These are phyloP conservation scores for Crocallis elinguaria DNA, from an alignment of 2,888 invertebrate species.

Conservation along the genomic window DNA sequence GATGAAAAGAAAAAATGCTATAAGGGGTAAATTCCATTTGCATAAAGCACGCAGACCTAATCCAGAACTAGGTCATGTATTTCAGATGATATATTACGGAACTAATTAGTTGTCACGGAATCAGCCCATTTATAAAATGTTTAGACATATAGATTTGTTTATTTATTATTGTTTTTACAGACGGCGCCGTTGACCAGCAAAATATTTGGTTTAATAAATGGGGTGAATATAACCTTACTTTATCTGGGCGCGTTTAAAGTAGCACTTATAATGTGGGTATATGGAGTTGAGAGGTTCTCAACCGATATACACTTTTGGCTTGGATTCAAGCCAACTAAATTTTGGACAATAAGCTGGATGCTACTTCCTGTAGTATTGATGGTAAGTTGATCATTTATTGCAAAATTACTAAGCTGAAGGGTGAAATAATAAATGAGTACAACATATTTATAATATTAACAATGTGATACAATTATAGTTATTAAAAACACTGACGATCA, in stretches of 20 bases:
- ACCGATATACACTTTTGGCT: constrained; percentile 72
- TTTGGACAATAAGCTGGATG: constrained; percentile 63
- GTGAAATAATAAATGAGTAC: too few species aligned
- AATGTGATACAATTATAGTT: too few species aligned
- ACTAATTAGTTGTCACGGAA: too few species aligned
- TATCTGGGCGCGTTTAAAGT: constrained; percentile 61
- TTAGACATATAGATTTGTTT: neutral
- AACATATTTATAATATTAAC: too few species aligned
- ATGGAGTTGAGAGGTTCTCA: constrained; percentile 63
- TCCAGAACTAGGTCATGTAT: too few species aligned
- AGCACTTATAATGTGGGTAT: constrained; percentile 68
- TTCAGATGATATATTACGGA: too few species aligned
- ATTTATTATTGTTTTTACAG: constrained; percentile 41
- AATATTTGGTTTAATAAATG: constrained; percentile 42
- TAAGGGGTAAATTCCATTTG: too few species aligned
- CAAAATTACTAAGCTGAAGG: too few species aligned
- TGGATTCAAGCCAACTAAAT: constrained; percentile 67
- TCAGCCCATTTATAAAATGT: too few species aligned
- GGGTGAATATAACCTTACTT: constrained; percentile 49
- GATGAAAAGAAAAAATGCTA: too few species aligned
- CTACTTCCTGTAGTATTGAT: constrained; percentile 55
- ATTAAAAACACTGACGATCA: too few species aligned
- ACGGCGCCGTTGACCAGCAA: constrained; percentile 28
- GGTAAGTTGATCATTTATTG: constrained; percentile 47
- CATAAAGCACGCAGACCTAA: too few species aligned